phyloP scores from a whole-genome alignment of 2,797 vertebrate species.

The Poecile montanus region DNA sequence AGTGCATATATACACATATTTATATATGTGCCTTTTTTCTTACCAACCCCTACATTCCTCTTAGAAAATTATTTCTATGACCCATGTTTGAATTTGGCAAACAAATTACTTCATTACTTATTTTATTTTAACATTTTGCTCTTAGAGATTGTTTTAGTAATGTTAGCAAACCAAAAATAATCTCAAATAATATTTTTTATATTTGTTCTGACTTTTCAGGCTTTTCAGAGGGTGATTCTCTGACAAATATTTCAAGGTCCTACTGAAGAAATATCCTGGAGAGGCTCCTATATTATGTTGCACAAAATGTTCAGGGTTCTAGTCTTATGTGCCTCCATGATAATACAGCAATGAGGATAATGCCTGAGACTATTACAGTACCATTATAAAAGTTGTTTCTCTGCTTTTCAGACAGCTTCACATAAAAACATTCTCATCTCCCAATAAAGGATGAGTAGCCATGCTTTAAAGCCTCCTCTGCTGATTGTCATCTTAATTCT shows the following conservation, averaged over 20 bases:
- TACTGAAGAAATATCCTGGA: neutral
- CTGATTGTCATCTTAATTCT: neutral
- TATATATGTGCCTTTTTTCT: neutral
- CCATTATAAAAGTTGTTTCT: neutral
- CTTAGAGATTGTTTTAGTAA: neutral
- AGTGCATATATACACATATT: neutral
- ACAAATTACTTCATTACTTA: neutral
- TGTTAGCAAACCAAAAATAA: neutral
- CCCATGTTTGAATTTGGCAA: neutral
- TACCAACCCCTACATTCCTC: rapidly evolving
- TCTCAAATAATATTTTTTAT: neutral
- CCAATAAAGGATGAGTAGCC: neutral
- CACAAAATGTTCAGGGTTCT: neutral
- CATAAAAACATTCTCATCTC: neutral
- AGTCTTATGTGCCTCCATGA: neutral
- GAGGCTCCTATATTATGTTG: neutral
- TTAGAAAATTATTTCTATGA: neutral
- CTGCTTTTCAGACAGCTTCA: neutral
- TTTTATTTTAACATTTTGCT: neutral
- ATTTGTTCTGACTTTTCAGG: neutral
- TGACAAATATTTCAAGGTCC: neutral
- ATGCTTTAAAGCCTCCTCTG: neutral
- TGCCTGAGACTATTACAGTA: neutral
- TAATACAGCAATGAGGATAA: neutral
- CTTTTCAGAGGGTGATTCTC: neutral